Conservation (phyloP, 2,797 vertebrate genomes). For the Schizopygopsis pylzovi region DNA sequence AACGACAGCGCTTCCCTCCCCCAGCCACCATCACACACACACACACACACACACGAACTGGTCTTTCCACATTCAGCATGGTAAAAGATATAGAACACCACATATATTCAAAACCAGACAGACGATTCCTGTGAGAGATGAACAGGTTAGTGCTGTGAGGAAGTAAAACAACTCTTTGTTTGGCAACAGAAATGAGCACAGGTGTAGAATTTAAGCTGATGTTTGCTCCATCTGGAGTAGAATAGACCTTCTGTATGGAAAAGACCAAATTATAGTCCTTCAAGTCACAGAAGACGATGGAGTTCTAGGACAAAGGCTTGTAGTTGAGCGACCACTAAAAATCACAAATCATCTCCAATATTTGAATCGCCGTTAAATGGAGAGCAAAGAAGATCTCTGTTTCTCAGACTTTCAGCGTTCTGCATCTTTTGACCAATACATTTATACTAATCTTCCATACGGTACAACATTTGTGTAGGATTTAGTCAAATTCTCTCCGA, state of each 20-base stretch:
- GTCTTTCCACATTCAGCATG: conserved; percentile 53
- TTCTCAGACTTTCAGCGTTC: not conserved
- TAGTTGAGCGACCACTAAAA: not conserved
- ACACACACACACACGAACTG: conserved; percentile 26
- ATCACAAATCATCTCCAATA: not conserved
- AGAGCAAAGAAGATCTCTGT: not conserved
- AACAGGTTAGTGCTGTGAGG: not conserved
- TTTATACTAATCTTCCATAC: not conserved
- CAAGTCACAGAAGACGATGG: not conserved
- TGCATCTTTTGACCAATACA: not conserved
- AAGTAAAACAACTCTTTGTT: not conserved
- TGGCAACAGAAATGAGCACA: not conserved
- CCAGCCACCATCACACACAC: conserved; percentile 24
- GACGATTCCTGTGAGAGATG: not conserved
- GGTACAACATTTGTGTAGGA: not conserved
- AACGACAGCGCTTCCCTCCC: conserved; percentile 41
- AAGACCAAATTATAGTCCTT: conserved; percentile 13
- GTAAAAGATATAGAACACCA: not conserved
- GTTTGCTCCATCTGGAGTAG: not conserved
- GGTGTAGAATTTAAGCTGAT: conserved; percentile 1
- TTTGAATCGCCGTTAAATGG: not conserved
- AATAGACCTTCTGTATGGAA: not conserved
- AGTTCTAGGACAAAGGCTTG: not conserved
- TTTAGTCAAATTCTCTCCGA: not conserved
- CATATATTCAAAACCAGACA: conserved; percentile 6